Evolutionary conservation across 2,888 invertebrate species (phyloP), one percentile per base, ranked within the genome.

Genomic region (Brachypalpus laphriformis): DNA sequence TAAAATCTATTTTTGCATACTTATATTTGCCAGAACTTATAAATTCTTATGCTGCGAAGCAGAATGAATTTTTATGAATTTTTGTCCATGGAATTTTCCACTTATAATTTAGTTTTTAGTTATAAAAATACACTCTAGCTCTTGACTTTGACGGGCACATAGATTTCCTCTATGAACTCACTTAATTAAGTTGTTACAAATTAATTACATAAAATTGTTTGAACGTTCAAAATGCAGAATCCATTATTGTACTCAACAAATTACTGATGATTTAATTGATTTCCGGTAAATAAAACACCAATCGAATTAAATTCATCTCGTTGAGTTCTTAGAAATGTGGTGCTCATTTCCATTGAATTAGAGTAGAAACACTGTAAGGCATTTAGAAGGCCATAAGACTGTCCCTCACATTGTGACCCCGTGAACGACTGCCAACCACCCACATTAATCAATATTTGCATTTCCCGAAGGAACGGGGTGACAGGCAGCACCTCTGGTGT

Each of bases 391-490:
- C 4, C 20, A 20, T 34, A 20, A 34, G 14, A 22, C 9, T 4
- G 11, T 16, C 49, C 20, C 31, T 49, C 34, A 5, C 20, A 14
- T 5, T n/a, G 20, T 65, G 47, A 20, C 65, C 65, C 20, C 47
- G 9, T n/a, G 4, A 63, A n/a, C n/a, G n/a, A 31, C 63, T 63
- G 49, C 4, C n/a, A 63, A 7, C 47, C 65, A 49, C 34, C 65
- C 20, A 6, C 34, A 65, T 34, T 31, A 49, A 65, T 65, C 65
- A 65, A 14, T n/a, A 34, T 49, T 65, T 65, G 49, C 47, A 65
- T 65, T 22, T 56, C n/a, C 14, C 9, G 6, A 16, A 22, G 18
- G 5, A 16, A n/a, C 3, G 2, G 8, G 14, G 31, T 47, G 47
- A 63, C 63, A 47, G 47, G 14, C 8, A 22, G 9, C n/a, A 3